phyloP scores from a whole-genome alignment of 2,113 vertebrate species.

The Eulemur rufifrons region DNA sequence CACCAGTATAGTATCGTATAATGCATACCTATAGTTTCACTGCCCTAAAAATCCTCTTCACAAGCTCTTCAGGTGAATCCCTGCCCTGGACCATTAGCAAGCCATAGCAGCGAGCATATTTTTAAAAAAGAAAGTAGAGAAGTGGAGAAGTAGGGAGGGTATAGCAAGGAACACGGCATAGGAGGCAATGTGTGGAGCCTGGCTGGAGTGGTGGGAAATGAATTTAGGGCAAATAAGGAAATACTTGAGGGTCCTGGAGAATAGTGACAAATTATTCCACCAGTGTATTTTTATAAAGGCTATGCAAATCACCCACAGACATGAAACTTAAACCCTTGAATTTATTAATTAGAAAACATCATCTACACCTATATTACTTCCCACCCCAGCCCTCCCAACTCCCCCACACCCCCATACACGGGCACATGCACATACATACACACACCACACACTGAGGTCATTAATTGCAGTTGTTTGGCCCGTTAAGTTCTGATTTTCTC shows the following conservation, averaged over 20 bases:
- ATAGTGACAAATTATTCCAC: neutral
- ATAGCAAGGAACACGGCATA: neutral
- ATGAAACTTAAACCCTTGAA: neutral
- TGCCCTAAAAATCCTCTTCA: neutral
- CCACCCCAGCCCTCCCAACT: accelerated
- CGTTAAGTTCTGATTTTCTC: neutral
- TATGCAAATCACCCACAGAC: neutral
- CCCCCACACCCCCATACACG: neutral
- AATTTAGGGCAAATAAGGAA: neutral
- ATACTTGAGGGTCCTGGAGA: neutral
- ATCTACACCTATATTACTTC: neutral
- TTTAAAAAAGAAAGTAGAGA: neutral
- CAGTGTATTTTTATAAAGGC: neutral
- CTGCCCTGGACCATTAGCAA: neutral
- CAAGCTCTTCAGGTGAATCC: neutral
- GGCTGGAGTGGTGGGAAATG: neutral
- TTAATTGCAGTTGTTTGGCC: neutral
- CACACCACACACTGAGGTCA: neutral
- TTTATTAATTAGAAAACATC: conserved; percentile 8
- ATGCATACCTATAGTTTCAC: neutral
- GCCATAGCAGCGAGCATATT: neutral
- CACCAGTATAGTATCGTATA: neutral
- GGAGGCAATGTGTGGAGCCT: neutral
- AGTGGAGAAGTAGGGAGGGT: neutral
- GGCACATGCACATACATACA: neutral